A percentile compares a stretch with the other conserved stretches of the same genome.
phyloP scores from a whole-genome alignment of 1,140 invertebrate genomes.

The Metopolophium dirhodum region DNA sequence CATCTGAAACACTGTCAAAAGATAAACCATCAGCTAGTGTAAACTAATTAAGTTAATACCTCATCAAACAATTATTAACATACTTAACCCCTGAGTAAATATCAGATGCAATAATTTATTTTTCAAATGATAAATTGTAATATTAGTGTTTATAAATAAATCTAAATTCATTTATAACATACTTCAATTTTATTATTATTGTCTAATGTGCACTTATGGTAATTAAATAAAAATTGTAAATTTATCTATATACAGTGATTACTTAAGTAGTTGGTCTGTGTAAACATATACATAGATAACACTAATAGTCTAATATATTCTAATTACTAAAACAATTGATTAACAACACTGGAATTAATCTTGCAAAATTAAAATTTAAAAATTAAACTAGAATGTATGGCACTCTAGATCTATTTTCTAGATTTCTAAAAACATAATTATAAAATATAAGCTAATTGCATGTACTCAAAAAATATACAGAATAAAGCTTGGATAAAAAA shows the following conservation, averaged over 20 bases:
- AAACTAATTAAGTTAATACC: background rate
- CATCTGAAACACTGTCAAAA: background rate
- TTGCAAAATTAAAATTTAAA: conserved; percentile 10
- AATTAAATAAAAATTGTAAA: background rate
- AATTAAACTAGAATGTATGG: background rate
- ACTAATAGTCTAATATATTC: background rate
- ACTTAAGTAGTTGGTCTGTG: background rate
- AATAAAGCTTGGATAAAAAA: conserved; percentile 1
- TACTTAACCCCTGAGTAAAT: background rate
- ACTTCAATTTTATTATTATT: background rate
- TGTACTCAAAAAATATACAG: background rate
- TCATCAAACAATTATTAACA: background rate
- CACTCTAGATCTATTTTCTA: background rate
- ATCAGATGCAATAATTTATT: background rate
- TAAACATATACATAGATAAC: background rate
- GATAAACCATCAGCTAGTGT: background rate
- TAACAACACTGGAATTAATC: background rate
- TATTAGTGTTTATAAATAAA: background rate
- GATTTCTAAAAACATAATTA: background rate
- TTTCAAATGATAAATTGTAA: background rate
- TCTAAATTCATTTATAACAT: background rate
- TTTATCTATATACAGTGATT: conserved; percentile 26
- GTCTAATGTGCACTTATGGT: background rate
- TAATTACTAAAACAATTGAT: conserved; percentile 1
- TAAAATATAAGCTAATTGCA: background rate